Percentiles rank a stretch among this genome's conserved stretches.
These are phyloP conservation scores for Zaprionus ornatus DNA, from an alignment of 1,140 invertebrate genomes.

Conservation along the genomic window DNA sequence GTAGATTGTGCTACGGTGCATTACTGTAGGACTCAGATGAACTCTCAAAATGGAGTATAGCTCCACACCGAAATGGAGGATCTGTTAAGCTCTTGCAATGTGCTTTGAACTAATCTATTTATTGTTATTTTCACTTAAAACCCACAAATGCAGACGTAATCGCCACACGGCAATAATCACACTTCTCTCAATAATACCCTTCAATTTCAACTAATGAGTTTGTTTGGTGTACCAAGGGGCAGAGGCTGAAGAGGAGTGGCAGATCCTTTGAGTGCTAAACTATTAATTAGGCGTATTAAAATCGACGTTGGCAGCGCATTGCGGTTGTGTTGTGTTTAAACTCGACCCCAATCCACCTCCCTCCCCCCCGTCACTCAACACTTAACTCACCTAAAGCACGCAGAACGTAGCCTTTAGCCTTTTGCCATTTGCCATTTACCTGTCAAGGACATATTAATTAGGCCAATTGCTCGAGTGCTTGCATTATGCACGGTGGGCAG, in stretches of 20 bases:
- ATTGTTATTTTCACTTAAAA: background rate
- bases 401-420: background rate
- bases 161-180: background rate
- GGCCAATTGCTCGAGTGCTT: slow-evolving; percentile 70
- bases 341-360: background rate
- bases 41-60: background rate
- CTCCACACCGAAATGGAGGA: background rate
- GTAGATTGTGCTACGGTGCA: background rate
- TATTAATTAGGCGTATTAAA: slow-evolving; percentile 81
- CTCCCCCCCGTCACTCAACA: slow-evolving; percentile 5
- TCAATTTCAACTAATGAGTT: slow-evolving; percentile 46
- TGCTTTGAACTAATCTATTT: background rate
- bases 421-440: background rate
- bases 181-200: slow-evolving; percentile 1
- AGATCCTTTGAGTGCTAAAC: slow-evolving; percentile 46
- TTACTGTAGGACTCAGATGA: background rate
- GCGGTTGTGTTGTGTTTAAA: slow-evolving; percentile 52
- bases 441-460: slow-evolving; percentile 76
- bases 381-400: background rate
- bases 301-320: slow-evolving; percentile 66
- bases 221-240: slow-evolving; percentile 32
- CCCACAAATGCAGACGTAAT: background rate
- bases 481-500: slow-evolving; percentile 58
- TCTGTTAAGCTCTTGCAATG: background rate
- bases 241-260: background rate